Evolutionary conservation across 2,797 vertebrate genomes (phyloP).

Genomic region (Chloroceryle amazona): DNA sequence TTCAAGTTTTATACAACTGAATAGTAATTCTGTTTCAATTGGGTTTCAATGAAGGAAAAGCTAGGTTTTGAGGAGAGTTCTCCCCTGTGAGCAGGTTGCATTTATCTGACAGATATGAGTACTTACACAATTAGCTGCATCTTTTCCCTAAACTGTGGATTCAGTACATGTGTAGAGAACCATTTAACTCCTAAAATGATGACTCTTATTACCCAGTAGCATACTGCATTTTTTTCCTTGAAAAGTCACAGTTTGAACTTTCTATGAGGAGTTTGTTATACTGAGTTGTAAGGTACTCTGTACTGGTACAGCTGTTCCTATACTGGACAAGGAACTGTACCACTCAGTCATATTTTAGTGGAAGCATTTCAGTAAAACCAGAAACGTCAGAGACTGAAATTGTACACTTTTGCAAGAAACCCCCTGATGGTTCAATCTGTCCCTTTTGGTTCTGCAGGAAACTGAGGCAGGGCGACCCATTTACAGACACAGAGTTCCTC

Average conservation of each 20-base stretch:
- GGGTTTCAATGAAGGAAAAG: not conserved
- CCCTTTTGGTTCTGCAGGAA: constrained; percentile 62
- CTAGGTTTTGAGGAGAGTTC: not conserved
- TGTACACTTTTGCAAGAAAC: not conserved
- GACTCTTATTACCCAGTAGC: not conserved
- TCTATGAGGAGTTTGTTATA: not conserved
- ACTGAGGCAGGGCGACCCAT: constrained; percentile 73
- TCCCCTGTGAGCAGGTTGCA: not conserved
- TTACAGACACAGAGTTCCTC: constrained; percentile 38
- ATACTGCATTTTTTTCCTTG: not conserved
- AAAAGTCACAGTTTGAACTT: not conserved
- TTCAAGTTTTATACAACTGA: not conserved
- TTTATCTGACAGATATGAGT: not conserved
- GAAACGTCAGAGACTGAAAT: not conserved
- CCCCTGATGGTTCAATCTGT: not conserved
- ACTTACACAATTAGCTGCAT: not conserved
- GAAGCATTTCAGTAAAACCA: not conserved
- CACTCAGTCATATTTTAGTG: not conserved
- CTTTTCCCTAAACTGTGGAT: not conserved
- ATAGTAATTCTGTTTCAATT: not conserved
- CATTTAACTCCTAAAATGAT: not conserved
- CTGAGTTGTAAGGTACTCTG: not conserved
- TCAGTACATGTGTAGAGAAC: not conserved
- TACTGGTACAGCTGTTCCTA: not conserved
- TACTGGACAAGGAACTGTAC: not conserved